Evolutionary conservation across 92 coral and sea anemone genomes (phyloP), one percentile per base, ranked within the genome.

Genomic region (Palythoa grandiflora): DNA sequence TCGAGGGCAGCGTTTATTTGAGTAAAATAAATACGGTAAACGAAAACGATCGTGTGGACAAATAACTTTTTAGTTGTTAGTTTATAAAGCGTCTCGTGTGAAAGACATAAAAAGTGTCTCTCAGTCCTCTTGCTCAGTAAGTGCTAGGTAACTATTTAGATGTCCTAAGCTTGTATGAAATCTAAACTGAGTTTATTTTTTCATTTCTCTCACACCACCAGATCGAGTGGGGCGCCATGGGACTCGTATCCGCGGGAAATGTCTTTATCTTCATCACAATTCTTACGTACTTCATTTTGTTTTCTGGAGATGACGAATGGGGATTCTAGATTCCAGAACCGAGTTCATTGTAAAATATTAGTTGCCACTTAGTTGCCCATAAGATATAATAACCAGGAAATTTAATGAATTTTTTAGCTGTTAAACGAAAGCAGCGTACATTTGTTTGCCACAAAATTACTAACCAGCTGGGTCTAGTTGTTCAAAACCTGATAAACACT

Each of bases 261-360:
- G 92, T 97, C 57, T 93, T 97, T 88, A 97, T 97, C 78, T 97
- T 97, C 76, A 71, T 90, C 60, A 92, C 99, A 59, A 95, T 97
- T 78, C 90, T 97, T 90, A 94, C 96, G 0, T 97, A 97, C 85
- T 97, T 97, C 88, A 6, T 95, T 21, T 52, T 97, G 71, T 97
- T 97, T 52, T 37, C 92, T 88, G 92, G 93, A 51, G 99, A 97
- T 1, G 99, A 97, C 89, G 99, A 97, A 48, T 97, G 96, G 96
- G 98, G 98, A 38, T 95, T 97, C 86, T 97, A 88, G 88, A 35
- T 37, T 35, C 38, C 4, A 19, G 47, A 51, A 4, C 74, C 37
- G 11, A 35, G 5, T 55, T 44, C 3, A 44, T 47, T 37, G 38
- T 12, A 20, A 1, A 70, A 35, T 70, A 36, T 70, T 70, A 38